phyloP scores from a whole-genome alignment of 2,888 invertebrate species.

The Bombyx huttoni region DNA sequence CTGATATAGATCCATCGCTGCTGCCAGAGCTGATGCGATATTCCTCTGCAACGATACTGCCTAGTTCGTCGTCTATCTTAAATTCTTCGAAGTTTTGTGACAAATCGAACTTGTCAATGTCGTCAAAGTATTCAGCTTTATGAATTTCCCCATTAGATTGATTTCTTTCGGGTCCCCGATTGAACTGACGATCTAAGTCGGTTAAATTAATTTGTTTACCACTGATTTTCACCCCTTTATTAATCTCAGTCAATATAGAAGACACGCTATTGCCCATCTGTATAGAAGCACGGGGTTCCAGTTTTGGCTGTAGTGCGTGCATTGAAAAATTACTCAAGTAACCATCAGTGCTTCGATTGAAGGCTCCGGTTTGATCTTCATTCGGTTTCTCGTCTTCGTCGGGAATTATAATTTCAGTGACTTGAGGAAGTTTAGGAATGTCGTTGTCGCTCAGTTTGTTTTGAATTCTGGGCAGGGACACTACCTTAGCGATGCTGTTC shows the following conservation, averaged over 20 bases:
- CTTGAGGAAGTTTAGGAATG: conserved; percentile 82
- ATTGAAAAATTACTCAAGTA: conserved; percentile 54
- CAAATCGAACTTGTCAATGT: conserved; percentile 76
- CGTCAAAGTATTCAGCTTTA: conserved; percentile 62
- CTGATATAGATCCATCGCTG: conserved; percentile 60
- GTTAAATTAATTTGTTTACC: conserved; percentile 58
- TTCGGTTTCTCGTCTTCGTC: conserved; percentile 72
- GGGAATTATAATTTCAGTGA: conserved; percentile 81
- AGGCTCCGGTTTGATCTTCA: conserved; percentile 43
- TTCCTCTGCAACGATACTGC: conserved; percentile 62
- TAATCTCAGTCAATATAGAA: conserved; percentile 72
- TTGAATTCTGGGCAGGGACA: conserved; percentile 56
- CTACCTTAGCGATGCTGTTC: conserved; percentile 60
- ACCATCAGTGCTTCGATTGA: conserved; percentile 43
- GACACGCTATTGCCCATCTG: conserved; percentile 76
- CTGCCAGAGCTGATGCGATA: conserved; percentile 67
- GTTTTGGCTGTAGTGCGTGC: conserved; percentile 57
- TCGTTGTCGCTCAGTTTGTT: conserved; percentile 70
- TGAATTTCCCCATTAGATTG: conserved; percentile 39
- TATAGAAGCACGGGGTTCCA: conserved; percentile 67
- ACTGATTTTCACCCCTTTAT: conserved; percentile 58
- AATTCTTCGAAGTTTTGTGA: conserved; percentile 86
- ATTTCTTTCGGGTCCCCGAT: conserved; percentile 36
- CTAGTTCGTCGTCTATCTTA: conserved; percentile 80
- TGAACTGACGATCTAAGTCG: conserved; percentile 59